Evolutionary conservation across 1,140 invertebrate species (phyloP).

Genomic region (Penaeus indicus): DNA sequence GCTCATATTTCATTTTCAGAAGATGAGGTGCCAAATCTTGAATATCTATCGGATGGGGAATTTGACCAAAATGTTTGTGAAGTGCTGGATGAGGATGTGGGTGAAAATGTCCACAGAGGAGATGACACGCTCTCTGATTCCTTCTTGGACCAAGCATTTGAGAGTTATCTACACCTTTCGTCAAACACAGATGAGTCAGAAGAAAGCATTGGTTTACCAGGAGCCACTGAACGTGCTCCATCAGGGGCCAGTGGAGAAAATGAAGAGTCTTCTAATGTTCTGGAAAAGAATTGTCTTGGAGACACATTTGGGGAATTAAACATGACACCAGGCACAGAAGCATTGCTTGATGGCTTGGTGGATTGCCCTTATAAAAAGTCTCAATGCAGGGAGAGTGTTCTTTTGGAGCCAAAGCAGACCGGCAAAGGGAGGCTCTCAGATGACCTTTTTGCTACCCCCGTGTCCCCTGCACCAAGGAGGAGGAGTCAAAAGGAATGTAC

Average conservation of each 20-base stretch:
- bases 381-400: background rate
- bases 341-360: conserved; percentile 31
- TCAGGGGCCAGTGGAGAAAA: background rate
- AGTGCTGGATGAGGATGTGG: background rate
- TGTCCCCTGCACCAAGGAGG: background rate
- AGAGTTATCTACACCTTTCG: conserved; percentile 30
- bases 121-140: conserved; percentile 60
- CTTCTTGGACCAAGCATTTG: conserved; percentile 60
- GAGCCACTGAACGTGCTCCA: background rate
- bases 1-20: too few relatives aligned
- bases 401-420: background rate
- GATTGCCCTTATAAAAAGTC: conserved; percentile 7
- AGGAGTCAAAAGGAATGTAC: background rate
- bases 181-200: background rate
- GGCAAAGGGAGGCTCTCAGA: conserved; percentile 25
- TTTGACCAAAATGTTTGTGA: background rate
- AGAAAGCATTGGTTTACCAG: background rate
- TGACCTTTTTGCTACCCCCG: conserved; percentile 30
- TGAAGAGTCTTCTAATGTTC: background rate
- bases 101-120: background rate
- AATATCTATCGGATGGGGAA: background rate
- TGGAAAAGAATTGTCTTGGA: background rate
- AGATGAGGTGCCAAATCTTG: too few relatives aligned
- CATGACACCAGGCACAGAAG: conserved; percentile 47
- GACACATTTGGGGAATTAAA: conserved; percentile 38